Evolutionary conservation across 2,888 invertebrate species (phyloP).

Genomic region (Melanotus villosus): DNA sequence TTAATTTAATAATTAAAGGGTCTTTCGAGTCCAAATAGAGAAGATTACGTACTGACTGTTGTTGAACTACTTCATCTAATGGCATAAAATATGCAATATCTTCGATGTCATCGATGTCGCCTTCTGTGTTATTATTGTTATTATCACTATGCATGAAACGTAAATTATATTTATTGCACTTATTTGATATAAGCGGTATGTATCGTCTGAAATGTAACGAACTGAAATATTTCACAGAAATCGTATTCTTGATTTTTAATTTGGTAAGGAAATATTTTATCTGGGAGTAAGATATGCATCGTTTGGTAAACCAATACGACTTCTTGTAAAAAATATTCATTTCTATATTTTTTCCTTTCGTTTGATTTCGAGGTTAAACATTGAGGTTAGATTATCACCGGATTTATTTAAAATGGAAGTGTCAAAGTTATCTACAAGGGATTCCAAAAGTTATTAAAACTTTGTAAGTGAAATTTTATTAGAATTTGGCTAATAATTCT

Average conservation of each 20-base stretch:
- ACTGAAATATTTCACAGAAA: neutral
- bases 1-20: conserved; percentile 58
- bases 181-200: neutral
- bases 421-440: no score
- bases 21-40: conserved; percentile 57
- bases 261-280: neutral
- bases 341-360: neutral
- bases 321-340: neutral
- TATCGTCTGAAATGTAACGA: neutral
- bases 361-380: no score
- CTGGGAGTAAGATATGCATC: neutral
- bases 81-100: conserved; percentile 9
- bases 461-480: no score
- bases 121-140: neutral
- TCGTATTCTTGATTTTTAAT: neutral
- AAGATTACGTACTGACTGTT: conserved; percentile 51
- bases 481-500: no score
- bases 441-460: no score
- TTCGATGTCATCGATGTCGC: neutral
- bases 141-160: neutral
- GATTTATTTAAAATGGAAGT: no score
- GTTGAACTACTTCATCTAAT: conserved; percentile 28
- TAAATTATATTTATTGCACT: neutral
- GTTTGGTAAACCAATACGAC: neutral
- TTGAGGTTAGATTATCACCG: no score